These are phyloP conservation scores for Anastrepha obliqua DNA, from an alignment of 1,140 invertebrate genomes.

Conservation along the genomic window DNA sequence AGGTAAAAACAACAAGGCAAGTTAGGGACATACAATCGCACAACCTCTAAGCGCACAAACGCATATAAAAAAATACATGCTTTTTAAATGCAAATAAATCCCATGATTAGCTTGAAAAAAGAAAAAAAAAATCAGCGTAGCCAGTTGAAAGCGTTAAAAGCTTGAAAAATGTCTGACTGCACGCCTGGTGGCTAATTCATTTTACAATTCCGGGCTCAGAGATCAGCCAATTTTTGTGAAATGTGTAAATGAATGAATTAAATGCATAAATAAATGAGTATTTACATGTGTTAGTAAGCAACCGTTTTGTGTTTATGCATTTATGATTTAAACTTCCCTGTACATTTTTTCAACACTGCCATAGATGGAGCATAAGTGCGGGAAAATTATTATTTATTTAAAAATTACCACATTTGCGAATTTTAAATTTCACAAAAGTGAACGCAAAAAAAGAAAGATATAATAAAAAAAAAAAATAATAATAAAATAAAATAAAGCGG, in stretches of 20 bases:
- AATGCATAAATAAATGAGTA: conserved; percentile 51
- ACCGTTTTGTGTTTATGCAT: neutral
- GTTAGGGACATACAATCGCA: neutral
- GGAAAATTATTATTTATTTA: conserved; percentile 41
- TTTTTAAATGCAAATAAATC: conserved; percentile 23
- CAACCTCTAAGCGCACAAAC: neutral
- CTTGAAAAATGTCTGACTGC: neutral
- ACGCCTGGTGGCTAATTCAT: conserved; percentile 42
- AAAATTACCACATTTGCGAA: conserved; percentile 24
- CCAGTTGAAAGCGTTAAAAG: neutral
- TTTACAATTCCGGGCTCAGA: conserved; percentile 26
- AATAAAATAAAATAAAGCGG: no score
- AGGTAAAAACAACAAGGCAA: neutral
- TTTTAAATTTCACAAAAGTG: conserved; percentile 18
- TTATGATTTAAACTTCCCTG: neutral
- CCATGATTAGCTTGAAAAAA: neutral
- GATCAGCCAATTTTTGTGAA: neutral
- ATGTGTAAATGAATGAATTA: conserved; percentile 46
- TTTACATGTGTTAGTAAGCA: neutral
- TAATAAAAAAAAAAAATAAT: neutral
- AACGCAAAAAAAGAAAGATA: neutral
- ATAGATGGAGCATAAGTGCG: neutral
- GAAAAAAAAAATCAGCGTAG: neutral
- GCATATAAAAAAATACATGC: neutral
- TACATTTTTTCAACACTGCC: neutral